Percentiles rank a stretch among this genome's conserved stretches.
These are phyloP conservation scores for Tyria jacobaeae DNA, from an alignment of 2,888 invertebrate genomes.

Conservation along the genomic window DNA sequence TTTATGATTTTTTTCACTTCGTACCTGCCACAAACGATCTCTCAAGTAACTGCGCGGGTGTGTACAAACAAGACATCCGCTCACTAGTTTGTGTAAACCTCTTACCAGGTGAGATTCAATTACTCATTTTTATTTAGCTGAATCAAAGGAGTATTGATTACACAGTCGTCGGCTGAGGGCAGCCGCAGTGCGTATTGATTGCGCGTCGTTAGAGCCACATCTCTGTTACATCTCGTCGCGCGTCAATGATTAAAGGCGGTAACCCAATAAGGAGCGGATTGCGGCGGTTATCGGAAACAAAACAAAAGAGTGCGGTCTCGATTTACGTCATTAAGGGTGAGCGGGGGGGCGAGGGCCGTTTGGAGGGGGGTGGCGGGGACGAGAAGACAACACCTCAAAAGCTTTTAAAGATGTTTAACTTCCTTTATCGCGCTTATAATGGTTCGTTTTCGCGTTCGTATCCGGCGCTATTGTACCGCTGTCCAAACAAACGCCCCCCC, in stretches of 20 bases:
- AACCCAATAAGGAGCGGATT: constrained; percentile 78
- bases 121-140: constrained; percentile 67
- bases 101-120: constrained; percentile 62
- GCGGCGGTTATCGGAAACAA: constrained; percentile 68
- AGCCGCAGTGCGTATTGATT: constrained; percentile 61
- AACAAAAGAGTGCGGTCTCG: constrained; percentile 77
- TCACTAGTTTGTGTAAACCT: constrained; percentile 33
- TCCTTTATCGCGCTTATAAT: constrained; percentile 58
- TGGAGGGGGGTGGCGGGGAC: constrained; percentile 26
- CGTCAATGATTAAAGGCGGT: constrained; percentile 81
- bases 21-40: constrained; percentile 19
- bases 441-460: constrained; percentile 65
- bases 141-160: constrained; percentile 81
- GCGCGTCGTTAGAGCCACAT: constrained; percentile 64
- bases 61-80: constrained; percentile 26
- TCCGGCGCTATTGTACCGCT: constrained; percentile 73
- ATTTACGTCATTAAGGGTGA: constrained; percentile 78
- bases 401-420: constrained; percentile 58
- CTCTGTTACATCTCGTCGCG: constrained; percentile 59
- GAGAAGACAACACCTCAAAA: constrained; percentile 60
- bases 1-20: constrained; percentile 19
- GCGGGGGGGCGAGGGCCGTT: constrained; percentile 29
- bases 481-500: constrained; percentile 65
- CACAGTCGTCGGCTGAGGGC: constrained; percentile 53
- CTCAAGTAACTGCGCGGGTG: constrained; percentile 30